phyloP scores from a whole-genome alignment of 2,888 invertebrate genomes.

The Gastracanthus pulcherrimus region DNA sequence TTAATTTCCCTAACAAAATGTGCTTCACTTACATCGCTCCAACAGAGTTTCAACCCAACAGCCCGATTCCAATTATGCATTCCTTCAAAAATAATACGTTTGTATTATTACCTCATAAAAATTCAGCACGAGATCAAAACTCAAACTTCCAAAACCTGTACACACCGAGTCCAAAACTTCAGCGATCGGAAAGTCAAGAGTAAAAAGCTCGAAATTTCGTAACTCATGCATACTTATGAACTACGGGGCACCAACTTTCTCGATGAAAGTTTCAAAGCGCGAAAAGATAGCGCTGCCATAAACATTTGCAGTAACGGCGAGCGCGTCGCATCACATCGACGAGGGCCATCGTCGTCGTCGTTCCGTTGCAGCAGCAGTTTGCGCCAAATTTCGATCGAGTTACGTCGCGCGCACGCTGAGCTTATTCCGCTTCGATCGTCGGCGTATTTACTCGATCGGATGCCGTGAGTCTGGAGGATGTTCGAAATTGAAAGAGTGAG shows the following conservation, averaged over 20 bases:
- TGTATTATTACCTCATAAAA: too few relatives aligned
- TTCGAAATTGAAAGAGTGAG: too few relatives aligned
- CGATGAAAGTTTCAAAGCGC: constrained; percentile 8
- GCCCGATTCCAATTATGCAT: too few relatives aligned
- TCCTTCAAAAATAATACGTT: too few relatives aligned
- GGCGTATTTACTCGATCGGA: background rate
- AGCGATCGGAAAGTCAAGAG: too few relatives aligned
- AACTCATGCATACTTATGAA: background rate
- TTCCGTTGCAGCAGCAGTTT: background rate
- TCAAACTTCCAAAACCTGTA: too few relatives aligned
- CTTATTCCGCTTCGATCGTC: background rate
- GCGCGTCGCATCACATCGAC: background rate
- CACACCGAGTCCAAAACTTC: too few relatives aligned
- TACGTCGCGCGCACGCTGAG: background rate
- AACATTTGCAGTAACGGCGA: constrained; percentile 13
- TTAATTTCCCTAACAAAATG: too few relatives aligned
- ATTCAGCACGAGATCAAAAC: too few relatives aligned
- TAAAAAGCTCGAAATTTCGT: too few relatives aligned
- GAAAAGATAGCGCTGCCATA: constrained; percentile 1
- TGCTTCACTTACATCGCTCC: too few relatives aligned
- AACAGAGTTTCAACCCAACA: too few relatives aligned
- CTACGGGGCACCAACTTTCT: background rate
- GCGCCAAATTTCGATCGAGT: constrained; percentile 26
- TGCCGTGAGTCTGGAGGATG: background rate
- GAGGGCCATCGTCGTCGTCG: background rate